phyloP scores from a whole-genome alignment of 2,888 invertebrate genomes.

The Tillus elongatus region DNA sequence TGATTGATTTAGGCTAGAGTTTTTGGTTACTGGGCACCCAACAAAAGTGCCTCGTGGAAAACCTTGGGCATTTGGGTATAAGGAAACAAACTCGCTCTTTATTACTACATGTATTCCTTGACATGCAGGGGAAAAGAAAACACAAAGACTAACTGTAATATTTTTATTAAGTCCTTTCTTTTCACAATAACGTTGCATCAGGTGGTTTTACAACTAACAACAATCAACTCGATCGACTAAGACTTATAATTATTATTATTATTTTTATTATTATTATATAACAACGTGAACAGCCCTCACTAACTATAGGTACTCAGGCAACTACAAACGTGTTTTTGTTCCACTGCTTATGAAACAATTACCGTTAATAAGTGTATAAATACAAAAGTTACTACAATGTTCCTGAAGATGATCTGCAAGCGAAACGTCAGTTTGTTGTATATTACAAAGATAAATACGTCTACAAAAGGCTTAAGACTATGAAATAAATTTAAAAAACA shows the following conservation, averaged over 20 bases:
- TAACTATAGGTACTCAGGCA: slow-evolving; percentile 44
- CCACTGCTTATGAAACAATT: slow-evolving; percentile 36
- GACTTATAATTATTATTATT: slow-evolving; percentile 34
- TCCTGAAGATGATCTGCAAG: slow-evolving; percentile 17
- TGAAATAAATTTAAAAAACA: not conserved
- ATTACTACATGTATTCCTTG: too few relatives aligned
- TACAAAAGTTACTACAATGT: slow-evolving; percentile 35
- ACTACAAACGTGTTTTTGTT: slow-evolving; percentile 37
- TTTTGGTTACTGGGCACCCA: too few relatives aligned
- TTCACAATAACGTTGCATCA: slow-evolving; percentile 39
- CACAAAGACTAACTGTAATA: slow-evolving; percentile 31
- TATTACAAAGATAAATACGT: too few relatives aligned
- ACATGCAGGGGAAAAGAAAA: not conserved
- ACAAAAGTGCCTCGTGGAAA: too few relatives aligned
- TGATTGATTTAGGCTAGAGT: too few relatives aligned
- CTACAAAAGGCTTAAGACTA: too few relatives aligned
- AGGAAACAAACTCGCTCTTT: too few relatives aligned
- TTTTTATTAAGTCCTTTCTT: slow-evolving; percentile 40
- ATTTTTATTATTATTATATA: slow-evolving; percentile 41
- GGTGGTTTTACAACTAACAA: slow-evolving; percentile 41
- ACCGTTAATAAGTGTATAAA: slow-evolving; percentile 40
- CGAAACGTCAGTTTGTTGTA: too few relatives aligned
- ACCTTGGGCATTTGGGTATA: too few relatives aligned
- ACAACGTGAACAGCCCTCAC: slow-evolving; percentile 46
- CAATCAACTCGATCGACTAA: slow-evolving; percentile 38